Evolutionary conservation across 2,888 invertebrate genomes (phyloP), one percentile per base, ranked within the genome.

Genomic region (Aelia acuminata): DNA sequence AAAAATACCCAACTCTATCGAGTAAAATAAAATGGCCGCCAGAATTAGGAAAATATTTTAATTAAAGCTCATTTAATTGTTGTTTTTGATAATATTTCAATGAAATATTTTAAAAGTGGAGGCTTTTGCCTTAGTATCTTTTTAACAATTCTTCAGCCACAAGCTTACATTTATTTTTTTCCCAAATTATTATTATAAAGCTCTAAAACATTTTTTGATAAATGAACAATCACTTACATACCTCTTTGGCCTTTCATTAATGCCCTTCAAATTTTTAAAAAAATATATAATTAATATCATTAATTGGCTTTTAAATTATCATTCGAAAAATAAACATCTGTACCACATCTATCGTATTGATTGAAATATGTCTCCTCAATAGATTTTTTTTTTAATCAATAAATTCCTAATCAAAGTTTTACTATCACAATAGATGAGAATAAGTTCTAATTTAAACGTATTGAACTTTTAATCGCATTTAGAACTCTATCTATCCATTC

Each of bases 401-500:
- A 7, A 43, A 43, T 43, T 43, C 10, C 10, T 7, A 7, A 10
- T 43, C 2, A 8, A 57, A 26, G 15, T 70, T 31, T 35, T 7
- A 63, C 35, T 26, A 35, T 15, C 63, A 63, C 7, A 18, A 0
- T 13, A 8, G 35, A 70, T 5, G 63, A 35, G 31, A 7, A 35
- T 5, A 70, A 70, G 35, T 35, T 35, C 35, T 70, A 70, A 70
- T 3, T 70, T 35, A 70, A 70, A 70, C 31, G 31, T 35, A 35
- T 70, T 20, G 63, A 70, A 70, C 63, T 85, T 63, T 75, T 88
- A 31, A 90, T 70, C 22, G 89, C 89, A 63, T 80, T 87, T 31
- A 88, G 84, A 31, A 90, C 89, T 31, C 80, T 87, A 39, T 89
- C 88, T 18, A 89, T 85, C 90, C 90, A 90, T 35, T 89, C 86